A percentile compares a stretch with the other conserved stretches of the same genome.
Evolutionary conservation across 1,140 invertebrate genomes (phyloP).

Genomic region (Agrypnia vestita): DNA sequence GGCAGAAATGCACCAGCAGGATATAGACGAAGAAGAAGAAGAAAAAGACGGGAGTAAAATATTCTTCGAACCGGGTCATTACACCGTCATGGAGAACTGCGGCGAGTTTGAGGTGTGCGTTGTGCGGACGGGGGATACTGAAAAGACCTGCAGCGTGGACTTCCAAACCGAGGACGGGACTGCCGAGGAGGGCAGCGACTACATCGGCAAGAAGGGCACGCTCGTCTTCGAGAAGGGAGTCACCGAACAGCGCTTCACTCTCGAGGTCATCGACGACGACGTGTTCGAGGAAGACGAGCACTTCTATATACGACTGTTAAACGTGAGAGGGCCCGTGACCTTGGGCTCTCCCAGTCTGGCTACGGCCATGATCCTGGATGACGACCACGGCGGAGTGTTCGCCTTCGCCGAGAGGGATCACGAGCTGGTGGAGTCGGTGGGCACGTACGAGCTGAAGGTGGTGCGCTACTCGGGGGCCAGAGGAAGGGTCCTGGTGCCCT

Average conservation of each 20-base stretch:
- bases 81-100: conserved; percentile 98
- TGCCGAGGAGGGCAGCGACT: conserved; percentile 95
- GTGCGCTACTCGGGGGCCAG: conserved; percentile 92
- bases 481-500: conserved; percentile 92
- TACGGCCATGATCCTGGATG: conserved; percentile 99
- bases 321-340: conserved; percentile 77
- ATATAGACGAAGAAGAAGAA: conserved; percentile 76
- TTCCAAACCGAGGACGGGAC: conserved; percentile 98
- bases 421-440: conserved; percentile 93
- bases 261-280: conserved; percentile 98
- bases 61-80: conserved; percentile 96
- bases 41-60: conserved; percentile 82
- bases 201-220: conserved; percentile 89
- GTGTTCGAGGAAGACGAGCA: conserved; percentile 99
- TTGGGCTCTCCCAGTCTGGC: conserved; percentile 89
- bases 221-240: conserved; percentile 91
- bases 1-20: conserved; percentile 79
- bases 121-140: conserved; percentile 86
- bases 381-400: conserved; percentile 98
- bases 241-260: conserved; percentile 85
- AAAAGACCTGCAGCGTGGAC: conserved; percentile 86
- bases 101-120: conserved; percentile 95
- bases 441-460: conserved; percentile 87
- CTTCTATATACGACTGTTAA: conserved; percentile 90
- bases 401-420: conserved; percentile 89